A percentile compares a stretch with the other conserved stretches of the same genome.
Evolutionary conservation across 2,113 vertebrate species (phyloP).

Genomic region (Crypturellus undulatus): DNA sequence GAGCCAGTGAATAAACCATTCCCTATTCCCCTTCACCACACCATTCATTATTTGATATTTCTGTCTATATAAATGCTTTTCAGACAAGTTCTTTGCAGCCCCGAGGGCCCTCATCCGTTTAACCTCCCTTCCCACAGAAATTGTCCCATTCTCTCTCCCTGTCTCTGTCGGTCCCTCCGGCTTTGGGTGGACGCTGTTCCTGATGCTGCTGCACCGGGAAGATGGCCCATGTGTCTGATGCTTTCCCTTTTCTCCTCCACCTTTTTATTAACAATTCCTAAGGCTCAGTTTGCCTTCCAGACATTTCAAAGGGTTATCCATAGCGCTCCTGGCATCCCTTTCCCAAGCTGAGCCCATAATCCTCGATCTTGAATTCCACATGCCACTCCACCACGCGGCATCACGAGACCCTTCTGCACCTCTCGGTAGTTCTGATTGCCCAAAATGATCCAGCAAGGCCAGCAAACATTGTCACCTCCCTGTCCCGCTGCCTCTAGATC

Average conservation of each 20-base stretch:
- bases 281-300: background rate
- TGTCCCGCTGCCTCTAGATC: background rate
- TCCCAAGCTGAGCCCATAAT: background rate
- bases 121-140: background rate
- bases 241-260: background rate
- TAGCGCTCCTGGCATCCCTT: background rate
- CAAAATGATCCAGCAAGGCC: background rate
- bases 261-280: background rate
- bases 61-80: background rate
- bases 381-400: background rate
- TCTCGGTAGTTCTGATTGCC: background rate
- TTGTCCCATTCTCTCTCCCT: background rate
- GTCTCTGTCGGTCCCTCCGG: background rate
- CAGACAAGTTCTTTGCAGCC: background rate
- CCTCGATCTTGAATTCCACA: background rate
- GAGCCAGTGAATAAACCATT: background rate
- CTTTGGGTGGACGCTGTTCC: background rate
- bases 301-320: background rate
- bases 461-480: background rate
- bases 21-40: background rate
- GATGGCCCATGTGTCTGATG: accelerated
- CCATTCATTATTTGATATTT: background rate
- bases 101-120: accelerated
- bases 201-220: background rate
- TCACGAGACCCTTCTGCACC: background rate